These are phyloP conservation scores for Lingula anatina DNA, from an alignment of 2,888 invertebrate genomes.

Conservation along the genomic window DNA sequence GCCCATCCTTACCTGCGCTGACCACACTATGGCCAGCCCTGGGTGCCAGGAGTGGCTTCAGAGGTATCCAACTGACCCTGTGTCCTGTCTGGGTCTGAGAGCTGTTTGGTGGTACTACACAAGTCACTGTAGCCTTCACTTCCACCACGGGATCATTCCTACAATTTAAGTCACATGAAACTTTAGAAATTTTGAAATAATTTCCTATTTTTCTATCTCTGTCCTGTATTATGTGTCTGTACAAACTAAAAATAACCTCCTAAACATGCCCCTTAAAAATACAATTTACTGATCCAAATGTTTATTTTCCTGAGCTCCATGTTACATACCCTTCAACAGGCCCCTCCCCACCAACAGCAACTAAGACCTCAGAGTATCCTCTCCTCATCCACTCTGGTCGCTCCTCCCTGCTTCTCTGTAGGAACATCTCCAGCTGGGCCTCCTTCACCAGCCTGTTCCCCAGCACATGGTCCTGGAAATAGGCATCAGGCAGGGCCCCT, in stretches of 20 bases:
- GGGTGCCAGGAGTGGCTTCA: slow-evolving; percentile 23
- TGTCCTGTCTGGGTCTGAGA: no score
- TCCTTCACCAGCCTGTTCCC: background rate
- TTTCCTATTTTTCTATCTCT: no score
- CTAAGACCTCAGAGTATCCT: slow-evolving; percentile 24
- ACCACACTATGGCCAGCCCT: slow-evolving; percentile 33
- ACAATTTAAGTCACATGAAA: no score
- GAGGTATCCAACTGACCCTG: slow-evolving; percentile 28
- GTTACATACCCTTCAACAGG: no score
- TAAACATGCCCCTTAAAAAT: no score
- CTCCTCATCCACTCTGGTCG: no score
- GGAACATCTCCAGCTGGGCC: background rate
- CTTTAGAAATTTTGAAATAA: no score
- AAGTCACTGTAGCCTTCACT: slow-evolving; percentile 18
- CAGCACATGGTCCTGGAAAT: background rate
- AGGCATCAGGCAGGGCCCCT: slow-evolving; percentile 3
- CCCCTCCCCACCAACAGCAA: slow-evolving; percentile 30
- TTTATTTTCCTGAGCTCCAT: no score
- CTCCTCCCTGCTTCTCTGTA: background rate
- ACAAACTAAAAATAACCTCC: no score
- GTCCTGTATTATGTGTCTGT: slow-evolving; percentile 28
- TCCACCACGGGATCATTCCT: slow-evolving; percentile 16
- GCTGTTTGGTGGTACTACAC: no score
- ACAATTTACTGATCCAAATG: no score
- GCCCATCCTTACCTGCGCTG: slow-evolving; percentile 39